Conservation (phyloP, 2,797 vertebrate genomes). For the Sebastes iracundus region DNA sequence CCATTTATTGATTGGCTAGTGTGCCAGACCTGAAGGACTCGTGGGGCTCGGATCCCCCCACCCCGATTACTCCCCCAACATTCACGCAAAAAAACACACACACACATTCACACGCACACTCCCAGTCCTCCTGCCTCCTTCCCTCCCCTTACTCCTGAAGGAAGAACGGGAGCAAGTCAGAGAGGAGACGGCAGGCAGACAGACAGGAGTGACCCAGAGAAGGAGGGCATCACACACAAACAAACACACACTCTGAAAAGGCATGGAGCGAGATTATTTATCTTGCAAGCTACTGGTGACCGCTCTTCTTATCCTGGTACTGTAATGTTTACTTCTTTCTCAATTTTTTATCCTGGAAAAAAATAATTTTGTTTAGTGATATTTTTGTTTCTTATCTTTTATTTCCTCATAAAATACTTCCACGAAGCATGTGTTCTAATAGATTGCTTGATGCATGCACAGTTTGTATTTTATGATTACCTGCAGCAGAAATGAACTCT, state of each 20-base stretch:
- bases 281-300: slow-evolving; percentile 83
- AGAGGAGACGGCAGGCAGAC: slow-evolving; percentile 74
- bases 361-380: neutral
- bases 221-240: slow-evolving; percentile 38
- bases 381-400: neutral
- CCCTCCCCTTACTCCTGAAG: slow-evolving; percentile 55
- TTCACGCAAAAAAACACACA: slow-evolving; percentile 24
- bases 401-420: neutral
- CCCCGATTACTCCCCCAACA: slow-evolving; percentile 61
- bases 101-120: slow-evolving; percentile 2
- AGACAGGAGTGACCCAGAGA: slow-evolving; percentile 53
- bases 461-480: slow-evolving; percentile 4
- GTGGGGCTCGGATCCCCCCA: slow-evolving; percentile 43
- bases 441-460: neutral
- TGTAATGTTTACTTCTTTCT: slow-evolving; percentile 31
- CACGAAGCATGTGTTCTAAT: neutral
- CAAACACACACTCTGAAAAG: slow-evolving; percentile 28
- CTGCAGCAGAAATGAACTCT: slow-evolving; percentile 13
- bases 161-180: slow-evolving; percentile 62
- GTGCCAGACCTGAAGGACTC: slow-evolving; percentile 80
- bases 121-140: slow-evolving; percentile 6
- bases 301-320: slow-evolving; percentile 88
- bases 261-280: slow-evolving; percentile 84
- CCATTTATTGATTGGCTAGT: slow-evolving; percentile 86
- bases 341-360: neutral